Percentiles rank a stretch among this genome's conserved stretches.
phyloP scores from a whole-genome alignment of 2,888 invertebrate genomes.

The Anoplius nigerrimus region DNA sequence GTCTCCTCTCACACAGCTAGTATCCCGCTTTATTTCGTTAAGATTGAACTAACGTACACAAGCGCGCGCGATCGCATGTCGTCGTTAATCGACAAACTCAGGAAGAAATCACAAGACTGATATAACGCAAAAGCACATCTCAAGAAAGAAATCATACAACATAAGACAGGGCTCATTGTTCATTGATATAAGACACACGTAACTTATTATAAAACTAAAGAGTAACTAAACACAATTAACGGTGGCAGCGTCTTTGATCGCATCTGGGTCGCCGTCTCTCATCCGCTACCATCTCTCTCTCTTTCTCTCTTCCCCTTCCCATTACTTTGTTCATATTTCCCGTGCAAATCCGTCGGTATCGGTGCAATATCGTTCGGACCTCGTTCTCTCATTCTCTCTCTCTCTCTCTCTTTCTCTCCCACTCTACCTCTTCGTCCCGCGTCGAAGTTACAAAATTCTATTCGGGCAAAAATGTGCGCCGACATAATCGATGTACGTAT shows the following conservation, averaged over 20 bases:
- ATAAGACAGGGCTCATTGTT: constrained; percentile 48
- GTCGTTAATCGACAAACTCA: constrained; percentile 30
- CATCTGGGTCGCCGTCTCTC: too few species aligned
- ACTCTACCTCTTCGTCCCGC: background rate
- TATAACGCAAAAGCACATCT: constrained; percentile 44
- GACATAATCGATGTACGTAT: constrained; percentile 11
- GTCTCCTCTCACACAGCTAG: too few species aligned
- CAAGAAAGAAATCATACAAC: constrained; percentile 59
- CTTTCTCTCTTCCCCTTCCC: too few species aligned
- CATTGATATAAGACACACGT: constrained; percentile 34
- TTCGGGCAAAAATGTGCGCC: background rate
- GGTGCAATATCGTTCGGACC: background rate
- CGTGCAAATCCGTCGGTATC: background rate
- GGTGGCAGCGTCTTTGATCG: background rate
- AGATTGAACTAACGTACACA: constrained; percentile 56
- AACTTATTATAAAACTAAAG: constrained; percentile 44
- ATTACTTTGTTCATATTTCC: background rate
- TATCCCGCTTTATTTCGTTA: constrained; percentile 60
- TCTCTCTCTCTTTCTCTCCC: constrained; percentile 8
- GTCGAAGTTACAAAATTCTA: background rate
- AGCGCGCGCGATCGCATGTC: background rate
- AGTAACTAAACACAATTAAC: constrained; percentile 28
- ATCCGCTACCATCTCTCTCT: background rate
- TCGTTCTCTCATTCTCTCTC: background rate
- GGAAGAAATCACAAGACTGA: constrained; percentile 52